Evolutionary conservation across 2,888 invertebrate genomes (phyloP).

Genomic region (Zhuqinia jingwanae): DNA sequence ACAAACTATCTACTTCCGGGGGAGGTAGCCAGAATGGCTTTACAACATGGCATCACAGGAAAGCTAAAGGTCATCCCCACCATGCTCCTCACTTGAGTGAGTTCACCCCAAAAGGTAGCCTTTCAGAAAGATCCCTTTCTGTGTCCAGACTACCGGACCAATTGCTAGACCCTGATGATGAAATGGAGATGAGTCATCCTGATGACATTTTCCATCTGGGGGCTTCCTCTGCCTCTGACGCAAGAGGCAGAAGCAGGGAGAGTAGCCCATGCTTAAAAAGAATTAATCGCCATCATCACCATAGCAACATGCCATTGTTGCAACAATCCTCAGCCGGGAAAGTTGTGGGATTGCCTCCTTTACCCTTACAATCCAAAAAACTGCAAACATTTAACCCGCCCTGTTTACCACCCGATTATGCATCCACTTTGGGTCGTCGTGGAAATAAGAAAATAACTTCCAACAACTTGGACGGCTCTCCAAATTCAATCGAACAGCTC

Average conservation of each 20-base stretch:
- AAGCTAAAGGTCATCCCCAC: conserved; percentile 27
- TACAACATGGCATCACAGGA: conserved; percentile 50
- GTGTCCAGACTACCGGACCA: conserved; percentile 39
- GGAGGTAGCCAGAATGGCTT: not conserved
- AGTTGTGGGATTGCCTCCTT: conserved; percentile 76
- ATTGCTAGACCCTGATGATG: not conserved
- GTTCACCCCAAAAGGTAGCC: not conserved
- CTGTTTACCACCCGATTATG: conserved; percentile 31
- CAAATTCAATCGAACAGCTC: conserved; percentile 76
- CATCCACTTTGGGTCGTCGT: conserved; percentile 21
- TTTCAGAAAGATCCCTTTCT: conserved; percentile 6
- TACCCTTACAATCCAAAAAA: conserved; percentile 72
- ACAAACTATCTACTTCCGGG: not conserved
- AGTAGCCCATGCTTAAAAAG: conserved; percentile 78
- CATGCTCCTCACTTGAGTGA: not conserved
- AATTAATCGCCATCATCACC: conserved; percentile 73
- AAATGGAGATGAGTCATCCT: conserved; percentile 12
- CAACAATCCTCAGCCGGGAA: conserved; percentile 40
- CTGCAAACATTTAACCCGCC: conserved; percentile 56
- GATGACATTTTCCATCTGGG: conserved; percentile 17
- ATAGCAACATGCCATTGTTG: conserved; percentile 38
- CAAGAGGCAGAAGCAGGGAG: conserved; percentile 68
- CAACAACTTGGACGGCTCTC: not conserved
- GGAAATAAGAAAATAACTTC: conserved; percentile 2
- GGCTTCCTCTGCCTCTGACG: not conserved